phyloP scores from a whole-genome alignment of 2,113 vertebrate species.

The Talpa occidentalis region DNA sequence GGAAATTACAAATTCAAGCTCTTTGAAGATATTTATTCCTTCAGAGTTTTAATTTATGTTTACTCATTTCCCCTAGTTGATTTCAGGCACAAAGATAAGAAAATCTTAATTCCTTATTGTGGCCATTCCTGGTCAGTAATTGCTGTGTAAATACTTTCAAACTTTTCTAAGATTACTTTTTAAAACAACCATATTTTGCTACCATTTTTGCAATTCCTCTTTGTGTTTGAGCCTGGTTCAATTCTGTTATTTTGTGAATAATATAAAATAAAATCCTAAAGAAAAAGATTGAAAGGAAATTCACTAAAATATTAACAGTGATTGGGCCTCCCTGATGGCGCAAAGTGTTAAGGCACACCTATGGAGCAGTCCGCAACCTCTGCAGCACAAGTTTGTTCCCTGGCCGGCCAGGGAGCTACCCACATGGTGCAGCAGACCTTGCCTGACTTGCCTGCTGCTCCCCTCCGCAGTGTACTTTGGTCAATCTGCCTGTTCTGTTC shows the following conservation, averaged over 20 bases:
- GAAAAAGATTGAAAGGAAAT: slow-evolving; percentile 6
- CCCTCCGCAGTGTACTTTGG: too few species aligned
- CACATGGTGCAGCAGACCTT: too few species aligned
- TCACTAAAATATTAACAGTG: slow-evolving; percentile 16
- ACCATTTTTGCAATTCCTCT: slow-evolving; percentile 69
- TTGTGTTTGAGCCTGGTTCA: slow-evolving; percentile 29
- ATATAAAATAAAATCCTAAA: slow-evolving; percentile 42
- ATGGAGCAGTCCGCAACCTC: too few species aligned
- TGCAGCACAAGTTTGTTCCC: too few species aligned
- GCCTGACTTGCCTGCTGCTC: too few species aligned
- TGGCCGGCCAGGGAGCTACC: too few species aligned
- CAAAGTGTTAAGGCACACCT: too few species aligned
- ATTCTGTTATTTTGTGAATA: slow-evolving; percentile 60
- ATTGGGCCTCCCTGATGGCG: too few species aligned
- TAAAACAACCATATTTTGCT: slow-evolving; percentile 72
- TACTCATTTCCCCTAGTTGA: slow-evolving; percentile 80
- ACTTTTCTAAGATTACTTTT: slow-evolving; percentile 77
- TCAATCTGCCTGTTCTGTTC: too few species aligned
- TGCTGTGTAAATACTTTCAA: slow-evolving; percentile 79
- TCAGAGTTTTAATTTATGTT: slow-evolving; percentile 81
- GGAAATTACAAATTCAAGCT: slow-evolving; percentile 75
- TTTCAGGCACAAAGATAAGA: slow-evolving; percentile 79
- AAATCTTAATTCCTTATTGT: slow-evolving; percentile 81
- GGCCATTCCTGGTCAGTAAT: slow-evolving; percentile 79
- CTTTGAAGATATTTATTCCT: slow-evolving; percentile 83